Base-by-base conservation (phyloP, 2,888 invertebrate genomes). In the Mythimna albipuncta region DNA sequence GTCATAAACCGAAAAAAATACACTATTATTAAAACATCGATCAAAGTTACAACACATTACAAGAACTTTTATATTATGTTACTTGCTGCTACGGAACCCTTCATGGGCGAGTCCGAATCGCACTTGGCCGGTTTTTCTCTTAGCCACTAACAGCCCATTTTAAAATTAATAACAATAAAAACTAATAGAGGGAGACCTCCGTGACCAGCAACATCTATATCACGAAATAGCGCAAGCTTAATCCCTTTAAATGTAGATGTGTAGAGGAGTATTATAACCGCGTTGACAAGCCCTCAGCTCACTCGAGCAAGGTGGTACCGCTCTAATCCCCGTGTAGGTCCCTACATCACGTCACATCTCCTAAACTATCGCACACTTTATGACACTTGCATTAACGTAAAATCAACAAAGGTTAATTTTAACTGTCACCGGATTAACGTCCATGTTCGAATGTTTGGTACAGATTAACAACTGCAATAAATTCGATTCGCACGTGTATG, bases 211-310 rank as follows among this genome's bases (percentile, higher is more conserved):
- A 82, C 69, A 78, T 82, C 73, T 80, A 72, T 59, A 79, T 77
- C 50, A 69, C 64, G 21, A 63, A 88, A 88, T 86, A 85, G 88
- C 84, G 84, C 89, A 90, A 89, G 77, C 80, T 80, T 94, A 95
- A 95, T 94, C 94, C 93, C 76, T 90, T 89, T 89, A 87, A 90
- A 94, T 93, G 87, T 92, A 94, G 93, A 91, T 88, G 89, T 87
- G 89, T 90, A 85, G 82, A 88, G 84, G 79, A 86, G 89, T 85
- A 90, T 92, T 92, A 93, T 90, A 88, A 91, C 89, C 87, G 90
- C 93, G 95, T 90, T 94, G 95, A 95, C 96, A 95, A 90, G 91
- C 93, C 91, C 90, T 93, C 89, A 89, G 89, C 86, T 90, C 90
- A 91, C 87, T 87, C 87, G 85, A 88, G 90, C 93, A 94, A 95